Conservation (phyloP, 2,888 invertebrate genomes). For the Caenorhabditis japonica region DNA sequence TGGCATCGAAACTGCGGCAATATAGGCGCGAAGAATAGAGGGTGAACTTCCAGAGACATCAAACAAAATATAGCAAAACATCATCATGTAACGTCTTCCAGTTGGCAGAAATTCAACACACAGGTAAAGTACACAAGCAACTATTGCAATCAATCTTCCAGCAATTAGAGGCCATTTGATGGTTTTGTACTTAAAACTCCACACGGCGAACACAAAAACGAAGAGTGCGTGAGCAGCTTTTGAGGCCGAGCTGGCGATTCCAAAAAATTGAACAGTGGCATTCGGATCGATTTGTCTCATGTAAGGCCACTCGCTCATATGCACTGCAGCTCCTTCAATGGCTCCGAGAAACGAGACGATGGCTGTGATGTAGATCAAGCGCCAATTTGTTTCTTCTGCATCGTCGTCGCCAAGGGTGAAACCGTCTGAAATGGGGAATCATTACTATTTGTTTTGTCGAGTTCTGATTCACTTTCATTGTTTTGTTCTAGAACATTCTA, state of each 20-base stretch:
- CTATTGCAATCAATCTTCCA: constrained; percentile 46
- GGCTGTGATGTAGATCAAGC: constrained; percentile 48
- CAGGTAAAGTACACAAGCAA: constrained; percentile 43
- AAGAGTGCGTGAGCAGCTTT: constrained; percentile 51
- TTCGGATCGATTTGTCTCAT: constrained; percentile 51
- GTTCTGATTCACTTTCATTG: background rate
- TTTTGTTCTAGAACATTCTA: background rate
- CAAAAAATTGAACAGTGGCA: constrained; percentile 52
- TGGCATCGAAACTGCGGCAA: constrained; percentile 45
- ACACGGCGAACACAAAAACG: constrained; percentile 42
- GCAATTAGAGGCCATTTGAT: constrained; percentile 50
- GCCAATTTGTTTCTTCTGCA: constrained; percentile 48
- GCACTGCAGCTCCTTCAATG: constrained; percentile 51
- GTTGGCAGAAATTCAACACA: constrained; percentile 36
- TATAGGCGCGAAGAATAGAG: constrained; percentile 54
- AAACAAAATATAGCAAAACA: constrained; percentile 52
- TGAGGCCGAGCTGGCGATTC: constrained; percentile 44
- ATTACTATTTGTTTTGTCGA: background rate
- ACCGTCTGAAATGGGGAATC: constrained; percentile 13
- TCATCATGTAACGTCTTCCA: constrained; percentile 53
- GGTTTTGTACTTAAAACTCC: constrained; percentile 54
- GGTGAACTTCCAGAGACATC: constrained; percentile 52
- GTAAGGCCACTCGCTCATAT: constrained; percentile 56
- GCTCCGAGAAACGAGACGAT: constrained; percentile 51
- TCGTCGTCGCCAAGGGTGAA: constrained; percentile 42